Conservation (phyloP, 2,113 vertebrate species). For the Semicossyphus pulcher region DNA sequence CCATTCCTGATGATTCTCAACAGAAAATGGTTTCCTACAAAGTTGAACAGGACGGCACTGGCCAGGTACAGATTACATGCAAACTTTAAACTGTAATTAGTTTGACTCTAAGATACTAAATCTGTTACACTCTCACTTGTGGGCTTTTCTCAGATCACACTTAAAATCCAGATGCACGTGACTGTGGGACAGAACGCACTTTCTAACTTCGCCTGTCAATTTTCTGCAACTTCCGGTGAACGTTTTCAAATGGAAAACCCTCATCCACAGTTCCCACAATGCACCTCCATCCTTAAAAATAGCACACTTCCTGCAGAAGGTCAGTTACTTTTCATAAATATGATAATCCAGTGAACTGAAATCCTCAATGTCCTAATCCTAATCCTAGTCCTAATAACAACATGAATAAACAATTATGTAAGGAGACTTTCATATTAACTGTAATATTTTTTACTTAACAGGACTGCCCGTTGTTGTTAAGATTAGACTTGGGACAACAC, state of each 20-base stretch:
- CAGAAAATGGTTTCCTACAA: conserved; percentile 67
- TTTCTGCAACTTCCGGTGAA: neutral
- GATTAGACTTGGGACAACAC: conserved; percentile 27
- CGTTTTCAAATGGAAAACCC: neutral
- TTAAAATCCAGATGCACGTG: conserved; percentile 56
- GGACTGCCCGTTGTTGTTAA: conserved; percentile 32
- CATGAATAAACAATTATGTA: too few species aligned
- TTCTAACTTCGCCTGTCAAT: conserved; percentile 64
- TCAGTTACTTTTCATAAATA: conserved; percentile 37
- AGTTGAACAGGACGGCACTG: neutral
- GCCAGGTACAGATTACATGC: conserved; percentile 53
- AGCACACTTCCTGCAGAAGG: conserved; percentile 49
- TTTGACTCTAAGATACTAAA: too few species aligned
- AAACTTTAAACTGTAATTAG: rapidly evolving
- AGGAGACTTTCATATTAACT: neutral
- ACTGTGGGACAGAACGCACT: neutral
- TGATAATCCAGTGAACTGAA: neutral
- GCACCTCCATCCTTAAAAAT: conserved; percentile 66
- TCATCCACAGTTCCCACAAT: conserved; percentile 57
- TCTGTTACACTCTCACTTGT: neutral
- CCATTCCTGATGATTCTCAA: conserved; percentile 63
- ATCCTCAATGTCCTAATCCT: neutral
- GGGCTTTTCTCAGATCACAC: conserved; percentile 57
- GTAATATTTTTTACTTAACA: neutral
- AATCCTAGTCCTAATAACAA: too few species aligned